These are phyloP conservation scores for Oxygymnocypris stewartii DNA, from an alignment of 2,113 vertebrate species.

Conservation along the genomic window DNA sequence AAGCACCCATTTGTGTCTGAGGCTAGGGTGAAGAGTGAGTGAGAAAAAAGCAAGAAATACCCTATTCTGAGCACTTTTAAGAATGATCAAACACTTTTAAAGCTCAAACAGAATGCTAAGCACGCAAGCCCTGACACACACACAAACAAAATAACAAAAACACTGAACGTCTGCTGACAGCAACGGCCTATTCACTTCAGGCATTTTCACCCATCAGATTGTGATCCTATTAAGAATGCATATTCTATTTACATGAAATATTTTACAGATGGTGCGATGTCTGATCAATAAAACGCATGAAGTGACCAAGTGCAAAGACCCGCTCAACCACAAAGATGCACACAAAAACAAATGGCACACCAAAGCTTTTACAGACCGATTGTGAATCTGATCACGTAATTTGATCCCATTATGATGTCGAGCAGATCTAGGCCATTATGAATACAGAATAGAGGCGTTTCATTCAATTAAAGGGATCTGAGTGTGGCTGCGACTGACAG, in stretches of 20 bases:
- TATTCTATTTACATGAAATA: background rate
- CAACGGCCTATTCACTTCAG: constrained; percentile 29
- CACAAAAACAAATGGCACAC: constrained; percentile 19
- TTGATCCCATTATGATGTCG: constrained; percentile 14
- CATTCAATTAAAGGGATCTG: constrained; percentile 19
- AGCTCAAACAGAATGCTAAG: constrained; percentile 23
- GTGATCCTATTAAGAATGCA: background rate
- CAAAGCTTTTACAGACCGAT: background rate
- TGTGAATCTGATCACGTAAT: constrained; percentile 19
- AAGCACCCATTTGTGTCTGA: constrained; percentile 25
- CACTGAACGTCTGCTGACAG: constrained; percentile 17
- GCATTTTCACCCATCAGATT: background rate
- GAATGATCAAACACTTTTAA: constrained; percentile 25
- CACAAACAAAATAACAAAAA: constrained; percentile 39
- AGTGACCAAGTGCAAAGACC: background rate
- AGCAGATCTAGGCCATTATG: constrained; percentile 30
- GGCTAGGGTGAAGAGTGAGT: constrained; percentile 30
- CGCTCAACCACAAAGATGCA: background rate
- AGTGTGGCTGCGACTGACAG: constrained; percentile 8
- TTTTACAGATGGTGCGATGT: background rate
- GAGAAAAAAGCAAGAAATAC: constrained; percentile 44
- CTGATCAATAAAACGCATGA: constrained; percentile 2
- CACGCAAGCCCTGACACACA: background rate
- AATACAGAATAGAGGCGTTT: constrained; percentile 30
- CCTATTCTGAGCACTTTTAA: constrained; percentile 31